Percentiles rank a stretch among this genome's conserved stretches.
These are phyloP conservation scores for Nasonia longicornis DNA, from an alignment of 1,140 invertebrate species.

Conservation along the genomic window DNA sequence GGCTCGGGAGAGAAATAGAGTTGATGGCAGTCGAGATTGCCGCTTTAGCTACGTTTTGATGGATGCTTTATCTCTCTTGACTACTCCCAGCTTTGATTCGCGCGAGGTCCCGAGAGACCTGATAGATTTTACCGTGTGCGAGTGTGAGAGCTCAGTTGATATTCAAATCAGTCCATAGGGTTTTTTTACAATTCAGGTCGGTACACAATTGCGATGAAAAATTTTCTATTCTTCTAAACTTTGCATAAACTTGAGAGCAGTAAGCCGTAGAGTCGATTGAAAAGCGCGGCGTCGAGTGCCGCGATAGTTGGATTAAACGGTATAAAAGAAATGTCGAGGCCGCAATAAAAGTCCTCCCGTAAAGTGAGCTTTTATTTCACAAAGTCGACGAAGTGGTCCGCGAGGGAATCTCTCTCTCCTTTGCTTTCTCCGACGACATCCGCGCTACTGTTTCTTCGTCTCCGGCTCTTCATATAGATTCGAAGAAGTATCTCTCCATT, in stretches of 20 bases:
- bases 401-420: conserved; percentile 48
- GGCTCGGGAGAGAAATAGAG: conserved; percentile 27
- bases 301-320: conserved; percentile 53
- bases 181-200: too few species aligned
- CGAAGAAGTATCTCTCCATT: not conserved
- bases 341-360: conserved; percentile 62
- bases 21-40: conserved; percentile 18
- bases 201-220: not conserved
- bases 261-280: conserved; percentile 61
- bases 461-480: not conserved
- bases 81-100: not conserved
- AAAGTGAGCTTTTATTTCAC: conserved; percentile 67
- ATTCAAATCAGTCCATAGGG: not conserved
- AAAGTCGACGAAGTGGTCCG: conserved; percentile 62
- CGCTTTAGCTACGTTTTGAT: conserved; percentile 25
- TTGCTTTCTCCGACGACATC: not conserved
- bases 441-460: conserved; percentile 12
- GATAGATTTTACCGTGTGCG: conserved; percentile 9
- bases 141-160: conserved; percentile 2
- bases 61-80: not conserved
- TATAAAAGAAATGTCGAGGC: conserved; percentile 62
- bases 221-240: conserved; percentile 48
- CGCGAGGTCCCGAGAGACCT: not conserved
- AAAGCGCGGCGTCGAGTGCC: conserved; percentile 49
- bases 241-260: not conserved